Evolutionary conservation across 2,888 invertebrate species (phyloP), one percentile per base, ranked within the genome.

Genomic region (Lathronympha strigana): DNA sequence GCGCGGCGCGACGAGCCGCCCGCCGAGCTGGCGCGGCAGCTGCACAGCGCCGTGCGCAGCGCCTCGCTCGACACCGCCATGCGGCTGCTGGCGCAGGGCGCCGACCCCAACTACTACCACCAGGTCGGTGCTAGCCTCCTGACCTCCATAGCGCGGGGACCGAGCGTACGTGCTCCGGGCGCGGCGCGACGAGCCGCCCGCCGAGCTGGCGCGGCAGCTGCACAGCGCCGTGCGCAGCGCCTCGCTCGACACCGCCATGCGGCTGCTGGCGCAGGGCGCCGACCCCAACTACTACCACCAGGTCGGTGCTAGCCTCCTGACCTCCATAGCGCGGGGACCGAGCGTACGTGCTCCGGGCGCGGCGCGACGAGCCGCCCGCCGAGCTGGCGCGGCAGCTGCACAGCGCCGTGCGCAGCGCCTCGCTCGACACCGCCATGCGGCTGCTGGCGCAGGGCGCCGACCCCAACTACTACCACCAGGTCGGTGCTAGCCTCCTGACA

Each of bases 311-410:
- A n/a, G n/a, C n/a, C n/a, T n/a, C n/a, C n/a, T n/a, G n/a, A n/a
- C n/a, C n/a, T n/a, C n/a, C n/a, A n/a, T n/a, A n/a, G n/a, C n/a
- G n/a, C n/a, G n/a, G n/a, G n/a, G n/a, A n/a, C n/a, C n/a, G n/a
- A 25, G 6, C 25, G 36, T 38, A 25, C 15, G 28, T 38, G 13
- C 3, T 6, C 8, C 15, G 28, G n/a, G n/a, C 8, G 15, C 2
- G 15, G 3, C 28, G 25, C 28, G 28, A 15, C 49, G 49, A 15
- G 36, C 36, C 15, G 25, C 25, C 15, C 15, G 15, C 13, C n/a
- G 15, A 28, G 15, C 49, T 28, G 15, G 49, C 25, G 28, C 49
- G 49, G 81, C 98, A 99, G 84, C 92, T 99, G 13, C 98, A 49
- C 49, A 49, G 49, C 49, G 49, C 49, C 28, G 49, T 49, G 49